Base-by-base conservation (phyloP, 2,113 vertebrate species). In the Grammomys dolichurus region DNA sequence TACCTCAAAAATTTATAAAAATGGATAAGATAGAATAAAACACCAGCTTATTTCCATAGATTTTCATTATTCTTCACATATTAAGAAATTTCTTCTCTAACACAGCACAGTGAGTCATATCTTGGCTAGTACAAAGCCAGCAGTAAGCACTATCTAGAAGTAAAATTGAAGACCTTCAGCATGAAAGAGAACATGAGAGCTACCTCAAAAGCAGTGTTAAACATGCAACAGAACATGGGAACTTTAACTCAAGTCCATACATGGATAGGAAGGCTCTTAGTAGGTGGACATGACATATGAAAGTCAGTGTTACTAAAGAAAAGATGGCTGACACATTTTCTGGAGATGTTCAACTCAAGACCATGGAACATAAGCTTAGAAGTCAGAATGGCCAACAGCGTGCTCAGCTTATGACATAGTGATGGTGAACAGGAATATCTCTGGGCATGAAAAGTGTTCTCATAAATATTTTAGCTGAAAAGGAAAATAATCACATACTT, bases 1-100 rank as follows among this genome's bases (percentile, higher is more conserved):
- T 84, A 56, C 46, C 43, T 82, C 86, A 33, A 12, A 80, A 69
- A 93, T 78, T 93, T 81, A 56, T 28, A 76, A 26, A 94, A 95
- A 86, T 63, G 17, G 36, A 89, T 58, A 75, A 80, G 31, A 54
- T 3, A 69, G 17, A 89, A 56, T 86, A 94, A 93, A 51, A 12
- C 40, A 84, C 6, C 46, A 94, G 58, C 3, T 51, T 28, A 85
- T 40, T 91, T 82, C 26, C 76, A 48, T 31, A 89, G 1, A 65
- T 54, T 65, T 89, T 17, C 24, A 86, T 85, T 13, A 43, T 63
- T 80, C 0, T 75, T 69, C 1, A 67, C 40, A 14, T 77, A 69
- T 22, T 63, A 54, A 91, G 7, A 19, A 46, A 88, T 5, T 73
- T 60, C 33, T 56, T 81, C 22, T 80, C 10, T 85, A 28, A 36